Conservation (phyloP, 2,888 invertebrate genomes). For the Stenodema calcarata region DNA sequence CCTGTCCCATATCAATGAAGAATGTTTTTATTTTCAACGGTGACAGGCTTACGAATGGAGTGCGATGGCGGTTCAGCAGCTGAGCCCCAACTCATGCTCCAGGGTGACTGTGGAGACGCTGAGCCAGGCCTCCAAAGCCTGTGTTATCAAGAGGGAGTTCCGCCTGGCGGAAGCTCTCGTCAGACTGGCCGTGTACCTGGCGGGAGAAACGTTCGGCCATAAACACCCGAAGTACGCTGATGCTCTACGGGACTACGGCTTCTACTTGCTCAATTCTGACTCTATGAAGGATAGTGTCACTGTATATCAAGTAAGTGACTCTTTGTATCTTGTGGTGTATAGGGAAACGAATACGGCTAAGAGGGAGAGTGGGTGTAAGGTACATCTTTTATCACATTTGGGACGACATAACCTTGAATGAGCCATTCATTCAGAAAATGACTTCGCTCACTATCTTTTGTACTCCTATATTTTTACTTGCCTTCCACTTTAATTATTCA, state of each 20-base stretch:
- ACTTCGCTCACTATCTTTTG: too few relatives aligned
- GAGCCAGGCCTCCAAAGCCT: constrained; percentile 85
- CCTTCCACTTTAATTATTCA: too few relatives aligned
- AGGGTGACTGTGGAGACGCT: constrained; percentile 81
- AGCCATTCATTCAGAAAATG: too few relatives aligned
- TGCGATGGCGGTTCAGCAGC: constrained; percentile 73
- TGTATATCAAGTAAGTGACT: constrained; percentile 78
- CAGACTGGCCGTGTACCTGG: constrained; percentile 78
- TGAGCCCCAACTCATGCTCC: constrained; percentile 69
- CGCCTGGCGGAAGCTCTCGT: constrained; percentile 81
- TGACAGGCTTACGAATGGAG: constrained; percentile 75
- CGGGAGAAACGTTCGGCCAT: constrained; percentile 70
- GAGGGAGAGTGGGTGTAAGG: too few relatives aligned
- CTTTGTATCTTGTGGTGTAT: too few relatives aligned
- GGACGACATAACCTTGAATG: too few relatives aligned
- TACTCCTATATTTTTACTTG: too few relatives aligned
- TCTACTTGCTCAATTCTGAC: constrained; percentile 88
- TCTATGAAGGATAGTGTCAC: constrained; percentile 83
- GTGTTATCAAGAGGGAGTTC: constrained; percentile 88
- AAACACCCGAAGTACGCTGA: constrained; percentile 85
- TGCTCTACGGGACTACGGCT: constrained; percentile 86
- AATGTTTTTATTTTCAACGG: not conserved
- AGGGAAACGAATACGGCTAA: too few relatives aligned
- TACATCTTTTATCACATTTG: too few relatives aligned
- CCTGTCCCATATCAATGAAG: too few relatives aligned